Conservation (phyloP, 2,797 vertebrate species). For the Sternarchorhynchus goeldii region DNA sequence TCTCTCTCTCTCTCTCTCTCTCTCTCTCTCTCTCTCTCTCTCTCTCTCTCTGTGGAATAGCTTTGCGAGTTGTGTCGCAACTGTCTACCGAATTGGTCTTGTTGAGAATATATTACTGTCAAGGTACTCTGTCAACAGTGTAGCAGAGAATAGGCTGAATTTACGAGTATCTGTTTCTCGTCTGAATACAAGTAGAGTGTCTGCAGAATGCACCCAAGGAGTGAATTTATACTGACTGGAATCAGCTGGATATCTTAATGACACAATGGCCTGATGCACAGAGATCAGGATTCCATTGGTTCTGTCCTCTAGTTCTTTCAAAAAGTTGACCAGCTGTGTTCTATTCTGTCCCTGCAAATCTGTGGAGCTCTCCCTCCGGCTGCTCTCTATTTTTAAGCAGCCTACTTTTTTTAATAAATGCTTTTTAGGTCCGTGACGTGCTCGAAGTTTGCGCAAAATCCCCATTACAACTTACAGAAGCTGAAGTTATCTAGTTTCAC, state of each 20-base stretch:
- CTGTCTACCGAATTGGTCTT: slow-evolving; percentile 1
- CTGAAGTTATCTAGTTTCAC: slow-evolving; percentile 42
- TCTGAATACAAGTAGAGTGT: too few relatives aligned
- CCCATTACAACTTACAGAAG: slow-evolving; percentile 43
- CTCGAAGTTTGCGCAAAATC: slow-evolving; percentile 53
- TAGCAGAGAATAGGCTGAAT: neutral
- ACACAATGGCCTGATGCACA: neutral
- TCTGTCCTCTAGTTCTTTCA: slow-evolving; percentile 45
- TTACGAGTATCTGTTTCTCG: neutral
- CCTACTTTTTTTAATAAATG: slow-evolving; percentile 79
- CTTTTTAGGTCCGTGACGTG: slow-evolving; percentile 70
- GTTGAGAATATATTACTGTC: neutral
- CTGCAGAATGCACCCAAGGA: too few relatives aligned
- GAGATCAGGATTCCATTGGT: neutral
- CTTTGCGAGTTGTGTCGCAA: neutral
- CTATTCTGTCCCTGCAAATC: slow-evolving; percentile 63
- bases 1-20: neutral
- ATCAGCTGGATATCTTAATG: neutral
- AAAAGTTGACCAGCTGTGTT: slow-evolving; percentile 63
- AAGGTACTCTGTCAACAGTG: neutral
- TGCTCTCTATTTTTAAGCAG: slow-evolving; percentile 78
- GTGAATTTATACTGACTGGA: too few relatives aligned
- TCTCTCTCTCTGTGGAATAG: neutral
- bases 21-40: neutral
- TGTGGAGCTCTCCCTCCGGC: slow-evolving; percentile 68